Evolutionary conservation across 1,140 invertebrate species (phyloP).

Genomic region (Apis florea): DNA sequence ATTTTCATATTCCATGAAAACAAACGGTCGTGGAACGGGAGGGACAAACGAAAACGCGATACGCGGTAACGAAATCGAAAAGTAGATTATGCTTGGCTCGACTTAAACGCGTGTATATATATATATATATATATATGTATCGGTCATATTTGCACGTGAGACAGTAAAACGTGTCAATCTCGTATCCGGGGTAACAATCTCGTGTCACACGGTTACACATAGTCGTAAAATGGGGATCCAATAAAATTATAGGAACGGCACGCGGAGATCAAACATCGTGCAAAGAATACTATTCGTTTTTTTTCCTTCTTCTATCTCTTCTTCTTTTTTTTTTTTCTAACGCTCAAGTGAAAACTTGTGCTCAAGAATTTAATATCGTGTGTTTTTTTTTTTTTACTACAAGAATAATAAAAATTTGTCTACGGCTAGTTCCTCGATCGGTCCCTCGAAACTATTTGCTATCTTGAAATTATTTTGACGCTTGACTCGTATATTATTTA

Average conservation of each 20-base stretch:
- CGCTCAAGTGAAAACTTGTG: too few relatives aligned
- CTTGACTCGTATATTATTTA: too few relatives aligned
- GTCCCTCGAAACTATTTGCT: too few relatives aligned
- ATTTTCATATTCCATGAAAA: neutral
- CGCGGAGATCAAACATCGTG: constrained; percentile 34
- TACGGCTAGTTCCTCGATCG: too few relatives aligned
- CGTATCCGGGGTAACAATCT: constrained; percentile 62
- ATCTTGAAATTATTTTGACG: too few relatives aligned
- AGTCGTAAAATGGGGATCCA: constrained; percentile 46
- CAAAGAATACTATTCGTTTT: constrained; percentile 32
- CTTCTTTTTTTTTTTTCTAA: too few relatives aligned
- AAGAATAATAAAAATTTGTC: too few relatives aligned
- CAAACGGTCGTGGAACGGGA: neutral
- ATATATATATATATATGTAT: neutral
- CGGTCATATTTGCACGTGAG: constrained; percentile 46
- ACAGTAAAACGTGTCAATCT: constrained; percentile 59
- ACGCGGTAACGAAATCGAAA: constrained; percentile 6
- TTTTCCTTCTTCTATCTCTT: too few relatives aligned
- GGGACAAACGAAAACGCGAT: too few relatives aligned
- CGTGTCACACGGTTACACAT: constrained; percentile 48
- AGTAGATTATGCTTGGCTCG: constrained; percentile 18
- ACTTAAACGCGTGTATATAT: constrained; percentile 19
- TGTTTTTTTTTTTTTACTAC: too few relatives aligned
- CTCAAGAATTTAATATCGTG: too few relatives aligned
- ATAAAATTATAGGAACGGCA: constrained; percentile 57